Evolutionary conservation across 2,888 invertebrate genomes (phyloP).

Genomic region (Hanleya hanleyi): DNA sequence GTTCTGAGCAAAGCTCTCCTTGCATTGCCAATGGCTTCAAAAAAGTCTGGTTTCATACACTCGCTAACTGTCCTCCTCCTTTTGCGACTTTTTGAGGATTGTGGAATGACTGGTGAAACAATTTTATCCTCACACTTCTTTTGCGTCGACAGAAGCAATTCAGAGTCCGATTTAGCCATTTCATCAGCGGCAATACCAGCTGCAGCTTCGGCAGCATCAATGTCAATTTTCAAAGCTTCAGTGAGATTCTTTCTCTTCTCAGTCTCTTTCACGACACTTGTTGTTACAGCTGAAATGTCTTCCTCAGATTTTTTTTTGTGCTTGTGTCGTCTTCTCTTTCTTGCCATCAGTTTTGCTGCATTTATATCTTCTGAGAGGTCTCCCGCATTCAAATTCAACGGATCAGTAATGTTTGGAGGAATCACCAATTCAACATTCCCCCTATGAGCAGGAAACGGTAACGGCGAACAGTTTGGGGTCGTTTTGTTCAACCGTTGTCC

Average conservation of each 20-base stretch:
- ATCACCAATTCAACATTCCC: slow-evolving; percentile 90
- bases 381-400: slow-evolving; percentile 82
- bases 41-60: slow-evolving; percentile 25
- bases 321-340: slow-evolving; percentile 50
- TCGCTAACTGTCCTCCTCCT: slow-evolving; percentile 57
- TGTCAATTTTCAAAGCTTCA: slow-evolving; percentile 54
- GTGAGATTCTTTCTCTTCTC: slow-evolving; percentile 51
- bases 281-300: slow-evolving; percentile 26
- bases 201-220: slow-evolving; percentile 24
- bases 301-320: slow-evolving; percentile 44
- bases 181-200: slow-evolving; percentile 2
- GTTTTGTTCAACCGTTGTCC: slow-evolving; percentile 80
- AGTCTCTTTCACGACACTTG: slow-evolving; percentile 29
- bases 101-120: slow-evolving; percentile 65
- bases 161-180: slow-evolving; percentile 4
- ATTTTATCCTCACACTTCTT: slow-evolving; percentile 46
- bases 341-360: slow-evolving; percentile 24
- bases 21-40: slow-evolving; percentile 34
- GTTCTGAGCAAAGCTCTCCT: slow-evolving; percentile 29
- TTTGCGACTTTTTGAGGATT: slow-evolving; percentile 55
- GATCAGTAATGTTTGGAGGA: slow-evolving; percentile 93
- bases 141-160: neutral
- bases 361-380: slow-evolving; percentile 58
- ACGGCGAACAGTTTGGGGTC: slow-evolving; percentile 93
- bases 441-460: slow-evolving; percentile 86